Conservation (phyloP, 2,888 invertebrate genomes). For the Anticlea derivata region DNA sequence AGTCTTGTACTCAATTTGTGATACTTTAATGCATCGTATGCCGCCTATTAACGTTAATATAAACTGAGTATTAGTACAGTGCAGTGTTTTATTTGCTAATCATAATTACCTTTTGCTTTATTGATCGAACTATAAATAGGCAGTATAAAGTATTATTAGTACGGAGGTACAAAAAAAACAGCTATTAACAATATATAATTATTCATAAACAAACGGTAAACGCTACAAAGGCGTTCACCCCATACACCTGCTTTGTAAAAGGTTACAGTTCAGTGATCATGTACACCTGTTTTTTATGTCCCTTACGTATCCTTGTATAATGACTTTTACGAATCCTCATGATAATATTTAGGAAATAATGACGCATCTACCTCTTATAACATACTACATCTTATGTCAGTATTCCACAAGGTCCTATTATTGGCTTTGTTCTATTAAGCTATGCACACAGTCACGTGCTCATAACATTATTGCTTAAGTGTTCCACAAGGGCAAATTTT, state of each 20-base stretch:
- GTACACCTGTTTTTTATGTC: slow-evolving; percentile 11
- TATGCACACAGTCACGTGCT: too few species aligned
- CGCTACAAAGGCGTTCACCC: neutral
- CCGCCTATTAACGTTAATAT: too few species aligned
- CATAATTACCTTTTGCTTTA: too few species aligned
- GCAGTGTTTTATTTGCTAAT: slow-evolving; percentile 8
- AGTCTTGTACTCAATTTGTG: too few species aligned
- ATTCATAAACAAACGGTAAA: neutral
- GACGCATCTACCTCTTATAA: neutral
- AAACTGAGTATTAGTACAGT: too few species aligned
- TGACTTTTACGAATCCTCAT: neutral
- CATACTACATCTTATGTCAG: neutral
- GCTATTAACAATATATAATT: too few species aligned
- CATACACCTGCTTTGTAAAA: slow-evolving; percentile 12
- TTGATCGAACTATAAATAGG: too few species aligned
- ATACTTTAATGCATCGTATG: too few species aligned
- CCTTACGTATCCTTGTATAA: neutral
- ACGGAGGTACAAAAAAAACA: too few species aligned
- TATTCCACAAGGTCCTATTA: slow-evolving; percentile 1
- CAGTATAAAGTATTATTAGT: too few species aligned
- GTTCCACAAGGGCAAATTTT: too few species aligned
- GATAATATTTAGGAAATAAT: neutral
- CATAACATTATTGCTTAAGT: too few species aligned
- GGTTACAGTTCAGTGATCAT: slow-evolving; percentile 10
- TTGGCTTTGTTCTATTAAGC: neutral